These are phyloP conservation scores for Zygaena filipendulae DNA, from an alignment of 2,888 invertebrate species.

Conservation along the genomic window DNA sequence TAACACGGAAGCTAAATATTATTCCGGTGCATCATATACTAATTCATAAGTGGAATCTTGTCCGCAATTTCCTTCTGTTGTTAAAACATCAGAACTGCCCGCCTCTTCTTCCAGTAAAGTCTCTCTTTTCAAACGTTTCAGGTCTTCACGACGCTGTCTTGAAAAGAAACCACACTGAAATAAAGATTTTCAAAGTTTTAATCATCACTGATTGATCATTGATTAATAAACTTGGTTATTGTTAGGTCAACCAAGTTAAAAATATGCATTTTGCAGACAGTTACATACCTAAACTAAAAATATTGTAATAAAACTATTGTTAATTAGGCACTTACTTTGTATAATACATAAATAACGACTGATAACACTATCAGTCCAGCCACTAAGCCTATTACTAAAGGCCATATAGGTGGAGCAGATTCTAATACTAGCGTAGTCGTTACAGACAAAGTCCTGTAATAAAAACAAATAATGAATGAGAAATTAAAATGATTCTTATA, in stretches of 20 bases:
- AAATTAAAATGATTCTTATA: too few relatives aligned
- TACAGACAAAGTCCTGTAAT: conserved; percentile 22
- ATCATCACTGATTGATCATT: too few relatives aligned
- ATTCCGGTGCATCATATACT: too few relatives aligned
- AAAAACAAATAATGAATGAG: conserved; percentile 3
- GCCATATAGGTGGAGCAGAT: conserved; percentile 38
- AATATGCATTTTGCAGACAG: too few relatives aligned
- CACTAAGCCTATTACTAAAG: conserved; percentile 31
- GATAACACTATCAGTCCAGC: conserved; percentile 34
- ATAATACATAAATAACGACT: conserved; percentile 30
- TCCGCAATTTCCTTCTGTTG: too few relatives aligned
- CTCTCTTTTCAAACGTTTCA: conserved; percentile 32
- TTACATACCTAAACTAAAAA: too few relatives aligned
- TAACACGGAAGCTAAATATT: too few relatives aligned
- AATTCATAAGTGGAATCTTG: too few relatives aligned
- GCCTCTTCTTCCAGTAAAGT: conserved; percentile 14
- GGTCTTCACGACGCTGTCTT: conserved; percentile 28
- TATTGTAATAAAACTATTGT: too few relatives aligned
- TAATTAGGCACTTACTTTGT: conserved; percentile 47
- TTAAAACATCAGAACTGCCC: conserved; percentile 14
- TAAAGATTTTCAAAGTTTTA: background rate
- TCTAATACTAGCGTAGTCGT: conserved; percentile 32
- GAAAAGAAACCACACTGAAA: conserved; percentile 46
- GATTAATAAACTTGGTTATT: background rate
- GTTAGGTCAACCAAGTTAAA: too few relatives aligned